These are phyloP conservation scores for Tillus elongatus DNA, from an alignment of 2,888 invertebrate species.

Conservation along the genomic window DNA sequence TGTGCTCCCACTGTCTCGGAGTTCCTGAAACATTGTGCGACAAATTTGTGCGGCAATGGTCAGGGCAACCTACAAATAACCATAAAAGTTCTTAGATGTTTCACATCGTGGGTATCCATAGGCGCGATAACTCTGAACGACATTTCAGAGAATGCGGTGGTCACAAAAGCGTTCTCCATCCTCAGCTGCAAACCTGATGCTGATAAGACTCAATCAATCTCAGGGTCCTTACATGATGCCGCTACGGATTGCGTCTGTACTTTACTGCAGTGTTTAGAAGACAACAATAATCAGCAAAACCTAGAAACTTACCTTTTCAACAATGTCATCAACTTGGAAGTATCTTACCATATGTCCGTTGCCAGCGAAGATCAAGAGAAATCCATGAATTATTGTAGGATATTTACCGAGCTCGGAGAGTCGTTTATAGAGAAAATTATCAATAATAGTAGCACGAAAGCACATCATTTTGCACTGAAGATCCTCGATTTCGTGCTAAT, in stretches of 20 bases:
- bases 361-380: conserved; percentile 91
- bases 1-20: conserved; percentile 69
- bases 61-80: conserved; percentile 60
- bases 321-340: conserved; percentile 69
- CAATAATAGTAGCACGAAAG: conserved; percentile 48
- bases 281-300: conserved; percentile 60
- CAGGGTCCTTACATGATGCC: conserved; percentile 64
- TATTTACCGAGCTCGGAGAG: conserved; percentile 92
- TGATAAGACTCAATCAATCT: conserved; percentile 28
- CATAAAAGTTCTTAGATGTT: conserved; percentile 70
- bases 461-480: conserved; percentile 67
- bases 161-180: conserved; percentile 64
- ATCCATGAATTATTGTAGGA: conserved; percentile 85
- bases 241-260: conserved; percentile 87
- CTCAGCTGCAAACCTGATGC: conserved; percentile 37
- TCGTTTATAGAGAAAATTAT: conserved; percentile 81
- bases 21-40: conserved; percentile 69
- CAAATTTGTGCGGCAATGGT: conserved; percentile 54
- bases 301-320: conserved; percentile 75
- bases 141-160: conserved; percentile 62
- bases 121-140: conserved; percentile 69
- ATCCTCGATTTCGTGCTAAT: conserved; percentile 81
- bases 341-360: conserved; percentile 82
- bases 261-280: conserved; percentile 73
- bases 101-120: conserved; percentile 86